Conservation (phyloP, 2,113 vertebrate species). For the Periophthalmus modestus region DNA sequence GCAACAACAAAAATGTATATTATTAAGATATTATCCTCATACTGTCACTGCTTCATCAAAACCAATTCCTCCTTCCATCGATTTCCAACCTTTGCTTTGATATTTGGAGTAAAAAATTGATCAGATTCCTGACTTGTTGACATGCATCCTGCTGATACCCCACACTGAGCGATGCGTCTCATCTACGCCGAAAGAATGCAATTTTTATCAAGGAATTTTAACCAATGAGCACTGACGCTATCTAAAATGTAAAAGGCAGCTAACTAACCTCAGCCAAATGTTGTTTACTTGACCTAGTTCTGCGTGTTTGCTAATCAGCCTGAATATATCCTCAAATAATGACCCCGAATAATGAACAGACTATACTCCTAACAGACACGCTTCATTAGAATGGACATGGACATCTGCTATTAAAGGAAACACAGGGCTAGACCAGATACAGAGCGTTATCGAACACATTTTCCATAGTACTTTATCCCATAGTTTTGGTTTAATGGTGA, state of each 20-base stretch:
- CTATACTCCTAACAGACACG: slow-evolving; percentile 20
- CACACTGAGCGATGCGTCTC: neutral
- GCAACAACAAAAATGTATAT: too few species aligned
- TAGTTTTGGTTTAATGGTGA: too few species aligned
- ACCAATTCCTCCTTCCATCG: neutral
- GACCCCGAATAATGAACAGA: slow-evolving; percentile 30
- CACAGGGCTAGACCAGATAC: too few species aligned
- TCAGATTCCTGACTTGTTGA: neutral
- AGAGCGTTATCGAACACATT: too few species aligned
- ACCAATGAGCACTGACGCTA: neutral
- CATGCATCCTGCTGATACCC: neutral
- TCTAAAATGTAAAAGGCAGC: neutral
- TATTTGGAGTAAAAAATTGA: neutral
- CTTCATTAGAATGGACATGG: slow-evolving; percentile 33
- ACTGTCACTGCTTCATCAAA: neutral
- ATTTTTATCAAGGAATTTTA: neutral
- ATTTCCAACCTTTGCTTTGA: neutral
- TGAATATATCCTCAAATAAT: neutral
- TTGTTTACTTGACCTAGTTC: slow-evolving; percentile 11
- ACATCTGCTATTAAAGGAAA: too few species aligned
- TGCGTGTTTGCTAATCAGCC: neutral
- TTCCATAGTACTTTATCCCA: too few species aligned
- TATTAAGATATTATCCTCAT: too few species aligned
- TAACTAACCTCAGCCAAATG: neutral
- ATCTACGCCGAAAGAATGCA: neutral